Evolutionary conservation across 2,888 invertebrate genomes (phyloP).

Genomic region (Melinopterus prodromus): DNA sequence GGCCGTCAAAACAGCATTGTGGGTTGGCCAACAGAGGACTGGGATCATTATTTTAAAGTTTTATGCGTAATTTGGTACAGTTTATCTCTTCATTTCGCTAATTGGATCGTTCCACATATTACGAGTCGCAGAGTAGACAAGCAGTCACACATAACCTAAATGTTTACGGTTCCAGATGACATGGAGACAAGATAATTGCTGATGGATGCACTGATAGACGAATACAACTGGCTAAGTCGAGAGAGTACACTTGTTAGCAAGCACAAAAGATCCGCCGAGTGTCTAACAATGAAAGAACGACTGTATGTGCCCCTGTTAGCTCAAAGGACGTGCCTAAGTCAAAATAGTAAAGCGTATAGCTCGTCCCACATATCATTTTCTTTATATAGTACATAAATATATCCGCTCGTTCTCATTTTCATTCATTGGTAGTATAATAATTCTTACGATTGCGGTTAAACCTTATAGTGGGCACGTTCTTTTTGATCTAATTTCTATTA

Average conservation of each 20-base stretch:
- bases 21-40: no score
- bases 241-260: neutral
- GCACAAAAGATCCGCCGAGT: neutral
- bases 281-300: neutral
- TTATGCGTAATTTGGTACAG: neutral
- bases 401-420: neutral
- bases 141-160: slow-evolving; percentile 4
- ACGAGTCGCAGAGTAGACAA: neutral
- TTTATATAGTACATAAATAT: slow-evolving; percentile 4
- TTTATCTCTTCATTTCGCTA: neutral
- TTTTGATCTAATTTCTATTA: slow-evolving; percentile 36
- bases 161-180: slow-evolving; percentile 4
- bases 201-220: neutral
- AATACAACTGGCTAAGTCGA: neutral
- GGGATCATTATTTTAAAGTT: neutral
- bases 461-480: slow-evolving; percentile 12
- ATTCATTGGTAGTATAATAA: neutral
- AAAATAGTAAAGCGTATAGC: neutral
- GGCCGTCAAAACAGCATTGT: no score
- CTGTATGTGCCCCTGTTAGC: neutral
- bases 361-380: neutral
- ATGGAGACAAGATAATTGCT: neutral
- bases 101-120: neutral
- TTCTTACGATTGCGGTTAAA: neutral
- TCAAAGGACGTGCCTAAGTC: neutral